A percentile compares a stretch with the other conserved stretches of the same genome.
Conservation (phyloP, 2,113 vertebrate genomes). For the Petrocephalus microphthalmus region DNA sequence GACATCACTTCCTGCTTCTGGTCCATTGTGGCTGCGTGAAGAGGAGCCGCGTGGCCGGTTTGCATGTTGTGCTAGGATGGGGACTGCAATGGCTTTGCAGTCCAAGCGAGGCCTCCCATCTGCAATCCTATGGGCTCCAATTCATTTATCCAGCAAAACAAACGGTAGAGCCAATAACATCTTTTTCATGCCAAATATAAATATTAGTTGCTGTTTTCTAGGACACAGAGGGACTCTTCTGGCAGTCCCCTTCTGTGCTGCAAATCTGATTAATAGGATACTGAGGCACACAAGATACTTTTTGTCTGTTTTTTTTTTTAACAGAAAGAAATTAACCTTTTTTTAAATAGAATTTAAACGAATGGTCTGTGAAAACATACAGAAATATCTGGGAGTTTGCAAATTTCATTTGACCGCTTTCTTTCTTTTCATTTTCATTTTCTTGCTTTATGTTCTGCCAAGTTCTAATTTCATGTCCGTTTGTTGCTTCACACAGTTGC, state of each 20-base stretch:
- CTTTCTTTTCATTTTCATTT: background rate
- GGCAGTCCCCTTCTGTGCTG: background rate
- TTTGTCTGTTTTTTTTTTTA: background rate
- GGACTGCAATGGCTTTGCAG: background rate
- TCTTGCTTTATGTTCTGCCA: background rate
- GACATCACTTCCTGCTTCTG: background rate
- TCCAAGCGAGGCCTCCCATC: background rate
- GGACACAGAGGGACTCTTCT: background rate
- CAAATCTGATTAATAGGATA: constrained; percentile 5
- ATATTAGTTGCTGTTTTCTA: constrained; percentile 11
- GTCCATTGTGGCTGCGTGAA: background rate
- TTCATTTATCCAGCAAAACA: background rate
- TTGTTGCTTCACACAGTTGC: constrained; percentile 81
- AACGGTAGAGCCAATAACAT: background rate
- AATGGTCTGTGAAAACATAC: background rate
- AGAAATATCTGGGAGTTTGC: background rate
- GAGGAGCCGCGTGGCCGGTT: background rate
- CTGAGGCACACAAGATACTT: background rate
- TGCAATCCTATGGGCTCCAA: background rate
- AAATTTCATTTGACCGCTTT: background rate
- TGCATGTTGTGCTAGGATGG: background rate
- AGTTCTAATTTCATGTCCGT: constrained; percentile 46
- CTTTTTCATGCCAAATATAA: constrained; percentile 7
- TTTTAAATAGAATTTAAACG: background rate
- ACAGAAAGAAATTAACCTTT: background rate